Conservation (phyloP, 2,888 invertebrate genomes). For the Pristionchus maxplancki region DNA sequence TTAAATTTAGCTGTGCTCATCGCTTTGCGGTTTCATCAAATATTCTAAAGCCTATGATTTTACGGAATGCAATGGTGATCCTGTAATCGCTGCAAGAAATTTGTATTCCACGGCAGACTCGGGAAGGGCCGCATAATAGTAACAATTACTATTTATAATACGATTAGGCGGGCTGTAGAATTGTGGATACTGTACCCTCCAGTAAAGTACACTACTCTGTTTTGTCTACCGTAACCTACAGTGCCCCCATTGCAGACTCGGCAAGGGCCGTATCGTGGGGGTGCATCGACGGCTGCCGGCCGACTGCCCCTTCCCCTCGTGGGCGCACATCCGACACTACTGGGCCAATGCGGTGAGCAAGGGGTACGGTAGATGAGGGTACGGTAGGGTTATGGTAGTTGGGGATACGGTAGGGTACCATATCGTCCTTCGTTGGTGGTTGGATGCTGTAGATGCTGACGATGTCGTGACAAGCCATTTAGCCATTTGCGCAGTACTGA, state of each 20-base stretch:
- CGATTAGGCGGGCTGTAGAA: too few species aligned
- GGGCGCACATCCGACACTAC: slow-evolving; percentile 47
- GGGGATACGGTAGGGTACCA: background rate
- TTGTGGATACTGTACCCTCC: background rate
- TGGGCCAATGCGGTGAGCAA: slow-evolving; percentile 50
- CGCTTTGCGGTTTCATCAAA: too few species aligned
- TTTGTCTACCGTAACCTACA: background rate
- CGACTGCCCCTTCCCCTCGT: slow-evolving; percentile 40
- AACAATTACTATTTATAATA: background rate
- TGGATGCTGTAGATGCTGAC: too few species aligned
- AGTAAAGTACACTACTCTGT: too few species aligned
- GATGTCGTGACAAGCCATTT: too few species aligned
- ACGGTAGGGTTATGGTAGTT: background rate
- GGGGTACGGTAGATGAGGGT: too few species aligned
- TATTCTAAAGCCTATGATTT: too few species aligned
- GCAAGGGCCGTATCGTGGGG: slow-evolving; percentile 44
- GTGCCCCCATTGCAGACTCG: slow-evolving; percentile 47
- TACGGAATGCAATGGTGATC: too few species aligned
- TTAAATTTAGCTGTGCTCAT: too few species aligned
- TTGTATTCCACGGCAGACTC: slow-evolving; percentile 39
- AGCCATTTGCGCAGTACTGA: too few species aligned
- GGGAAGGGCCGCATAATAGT: slow-evolving; percentile 43
- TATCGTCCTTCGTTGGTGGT: too few species aligned
- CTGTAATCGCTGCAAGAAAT: too few species aligned
- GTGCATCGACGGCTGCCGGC: slow-evolving; percentile 39